These are phyloP conservation scores for Dallia pectoralis DNA, from an alignment of 2,797 vertebrate genomes.

Conservation along the genomic window DNA sequence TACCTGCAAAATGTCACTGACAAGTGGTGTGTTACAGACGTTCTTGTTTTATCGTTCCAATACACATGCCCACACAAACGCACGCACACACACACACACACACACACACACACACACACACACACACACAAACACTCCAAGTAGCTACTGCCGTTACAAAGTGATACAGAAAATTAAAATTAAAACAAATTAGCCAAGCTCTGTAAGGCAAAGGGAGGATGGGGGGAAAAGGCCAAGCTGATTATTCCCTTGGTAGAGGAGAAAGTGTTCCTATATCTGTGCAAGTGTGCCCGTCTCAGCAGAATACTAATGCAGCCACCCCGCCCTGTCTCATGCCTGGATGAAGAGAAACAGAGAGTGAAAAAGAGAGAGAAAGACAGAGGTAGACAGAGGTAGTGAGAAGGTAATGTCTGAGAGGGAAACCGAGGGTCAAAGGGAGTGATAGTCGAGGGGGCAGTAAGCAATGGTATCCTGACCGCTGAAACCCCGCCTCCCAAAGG, in stretches of 20 bases:
- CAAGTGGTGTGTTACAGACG: too few species aligned
- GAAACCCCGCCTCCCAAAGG: neutral
- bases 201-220: conserved; percentile 47
- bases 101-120: neutral
- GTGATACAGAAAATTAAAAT: neutral
- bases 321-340: conserved; percentile 42
- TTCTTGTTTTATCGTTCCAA: conserved; percentile 46
- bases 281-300: conserved; percentile 70
- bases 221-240: conserved; percentile 54
- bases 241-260: conserved; percentile 85
- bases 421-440: neutral
- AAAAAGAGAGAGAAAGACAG: neutral
- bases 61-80: neutral
- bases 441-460: neutral
- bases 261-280: conserved; percentile 73
- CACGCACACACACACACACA: neutral
- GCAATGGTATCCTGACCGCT: neutral
- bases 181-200: neutral
- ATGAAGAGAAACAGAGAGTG: neutral
- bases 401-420: too few species aligned
- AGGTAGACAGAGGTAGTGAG: neutral
- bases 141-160: neutral
- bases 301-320: conserved; percentile 82
- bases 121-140: neutral
- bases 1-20: too few species aligned